These are phyloP conservation scores for Euphydryas editha DNA, from an alignment of 2,888 invertebrate genomes.

Conservation along the genomic window DNA sequence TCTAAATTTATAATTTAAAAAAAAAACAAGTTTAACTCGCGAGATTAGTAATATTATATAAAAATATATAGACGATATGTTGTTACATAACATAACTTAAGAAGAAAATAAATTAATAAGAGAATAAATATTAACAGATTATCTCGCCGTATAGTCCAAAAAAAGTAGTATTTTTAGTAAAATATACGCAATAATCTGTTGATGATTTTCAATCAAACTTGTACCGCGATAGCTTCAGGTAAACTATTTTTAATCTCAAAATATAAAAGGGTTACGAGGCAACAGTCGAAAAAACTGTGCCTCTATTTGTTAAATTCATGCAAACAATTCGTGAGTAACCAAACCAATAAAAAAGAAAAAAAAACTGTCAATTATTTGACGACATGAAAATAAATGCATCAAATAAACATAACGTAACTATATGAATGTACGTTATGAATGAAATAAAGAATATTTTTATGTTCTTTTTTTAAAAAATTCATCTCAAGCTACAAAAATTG, in stretches of 20 bases:
- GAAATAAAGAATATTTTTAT: no score
- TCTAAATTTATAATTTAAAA: no score
- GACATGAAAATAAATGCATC: not conserved
- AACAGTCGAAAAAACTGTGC: not conserved
- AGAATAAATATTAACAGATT: no score
- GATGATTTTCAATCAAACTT: not conserved
- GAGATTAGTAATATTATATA: no score
- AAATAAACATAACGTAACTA: no score
- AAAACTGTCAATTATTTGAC: not conserved
- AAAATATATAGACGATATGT: no score
- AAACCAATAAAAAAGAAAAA: not conserved
- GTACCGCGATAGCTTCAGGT: not conserved
- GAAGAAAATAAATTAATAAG: no score
- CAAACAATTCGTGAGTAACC: not conserved
- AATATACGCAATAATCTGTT: not conserved
- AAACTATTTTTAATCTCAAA: conserved; percentile 1
- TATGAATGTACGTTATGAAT: no score
- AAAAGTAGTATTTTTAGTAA: not conserved
- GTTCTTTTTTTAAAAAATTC: no score
- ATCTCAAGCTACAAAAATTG: not conserved
- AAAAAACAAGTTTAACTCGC: no score
- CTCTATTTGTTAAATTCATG: not conserved
- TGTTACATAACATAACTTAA: no score
- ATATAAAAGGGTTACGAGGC: not conserved
- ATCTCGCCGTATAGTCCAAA: no score